Percentiles rank a stretch among this genome's conserved stretches.
Conservation (phyloP, 2,113 vertebrate species). For the Nannospalax galili region DNA sequence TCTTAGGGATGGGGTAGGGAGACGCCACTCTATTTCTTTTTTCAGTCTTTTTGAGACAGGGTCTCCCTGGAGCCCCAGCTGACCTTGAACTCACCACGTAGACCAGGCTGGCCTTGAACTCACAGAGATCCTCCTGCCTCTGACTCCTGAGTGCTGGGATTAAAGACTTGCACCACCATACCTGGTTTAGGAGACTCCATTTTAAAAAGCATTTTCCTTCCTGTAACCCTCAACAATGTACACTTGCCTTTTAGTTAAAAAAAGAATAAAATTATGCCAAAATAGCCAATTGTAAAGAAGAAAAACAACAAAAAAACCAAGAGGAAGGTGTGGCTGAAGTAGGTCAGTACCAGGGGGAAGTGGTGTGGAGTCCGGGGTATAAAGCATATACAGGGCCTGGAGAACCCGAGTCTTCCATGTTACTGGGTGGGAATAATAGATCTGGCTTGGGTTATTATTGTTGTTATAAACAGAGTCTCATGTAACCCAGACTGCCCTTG, state of each 20-base stretch:
- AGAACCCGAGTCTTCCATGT: background rate
- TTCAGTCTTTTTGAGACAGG: too few relatives aligned
- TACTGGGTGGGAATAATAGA: background rate
- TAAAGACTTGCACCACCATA: too few relatives aligned
- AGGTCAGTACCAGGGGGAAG: background rate
- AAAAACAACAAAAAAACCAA: too few relatives aligned
- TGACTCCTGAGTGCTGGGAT: too few relatives aligned
- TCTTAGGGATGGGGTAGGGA: too few relatives aligned
- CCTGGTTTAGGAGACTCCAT: slow-evolving; percentile 51
- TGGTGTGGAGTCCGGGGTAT: background rate
- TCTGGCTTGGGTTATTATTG: background rate
- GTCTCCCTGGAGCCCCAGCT: too few relatives aligned
- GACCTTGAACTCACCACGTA: too few relatives aligned
- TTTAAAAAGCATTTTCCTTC: slow-evolving; percentile 28
- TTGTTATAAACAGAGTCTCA: background rate
- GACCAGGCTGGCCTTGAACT: too few relatives aligned
- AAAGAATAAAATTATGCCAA: background rate
- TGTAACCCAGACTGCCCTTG: background rate
- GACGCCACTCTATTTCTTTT: too few relatives aligned
- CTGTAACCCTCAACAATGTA: slow-evolving; percentile 51
- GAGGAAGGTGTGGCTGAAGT: background rate
- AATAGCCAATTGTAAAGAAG: too few relatives aligned
- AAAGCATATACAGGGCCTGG: background rate
- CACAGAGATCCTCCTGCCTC: too few relatives aligned
- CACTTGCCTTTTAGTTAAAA: slow-evolving; percentile 71